These are phyloP conservation scores for Neodiprion fabricii DNA, from an alignment of 1,140 invertebrate genomes.

Conservation along the genomic window DNA sequence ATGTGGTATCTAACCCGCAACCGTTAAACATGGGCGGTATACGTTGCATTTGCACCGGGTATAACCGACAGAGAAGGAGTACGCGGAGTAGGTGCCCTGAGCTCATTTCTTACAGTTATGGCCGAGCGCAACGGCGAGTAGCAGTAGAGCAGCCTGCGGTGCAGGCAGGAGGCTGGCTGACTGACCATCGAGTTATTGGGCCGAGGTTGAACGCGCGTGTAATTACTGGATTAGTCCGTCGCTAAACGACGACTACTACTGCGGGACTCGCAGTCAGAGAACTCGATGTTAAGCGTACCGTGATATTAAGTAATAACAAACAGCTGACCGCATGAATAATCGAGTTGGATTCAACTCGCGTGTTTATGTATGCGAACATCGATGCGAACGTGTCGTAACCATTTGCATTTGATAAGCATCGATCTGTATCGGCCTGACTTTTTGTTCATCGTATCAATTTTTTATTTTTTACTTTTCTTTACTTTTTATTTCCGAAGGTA, in stretches of 20 bases:
- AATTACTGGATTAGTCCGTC: constrained; percentile 1
- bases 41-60: too few species aligned
- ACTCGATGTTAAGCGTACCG: not conserved
- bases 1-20: not conserved
- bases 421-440: not conserved
- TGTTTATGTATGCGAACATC: too few species aligned
- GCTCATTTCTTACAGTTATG: too few species aligned
- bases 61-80: too few species aligned
- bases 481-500: too few species aligned
- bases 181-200: not conserved
- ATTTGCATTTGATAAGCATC: constrained; percentile 5
- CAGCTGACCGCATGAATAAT: not conserved
- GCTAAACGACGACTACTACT: not conserved
- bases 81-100: too few species aligned
- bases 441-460: not conserved
- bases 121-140: too few species aligned
- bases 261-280: not conserved
- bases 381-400: not conserved
- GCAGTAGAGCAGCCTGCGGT: too few species aligned
- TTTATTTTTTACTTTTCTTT: not conserved
- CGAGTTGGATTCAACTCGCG: too few species aligned
- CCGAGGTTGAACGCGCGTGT: not conserved
- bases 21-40: not conserved
- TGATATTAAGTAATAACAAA: constrained; percentile 1
- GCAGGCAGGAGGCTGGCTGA: too few species aligned